These are phyloP conservation scores for Platycheirus rosarum DNA, from an alignment of 2,888 invertebrate genomes.

Conservation along the genomic window DNA sequence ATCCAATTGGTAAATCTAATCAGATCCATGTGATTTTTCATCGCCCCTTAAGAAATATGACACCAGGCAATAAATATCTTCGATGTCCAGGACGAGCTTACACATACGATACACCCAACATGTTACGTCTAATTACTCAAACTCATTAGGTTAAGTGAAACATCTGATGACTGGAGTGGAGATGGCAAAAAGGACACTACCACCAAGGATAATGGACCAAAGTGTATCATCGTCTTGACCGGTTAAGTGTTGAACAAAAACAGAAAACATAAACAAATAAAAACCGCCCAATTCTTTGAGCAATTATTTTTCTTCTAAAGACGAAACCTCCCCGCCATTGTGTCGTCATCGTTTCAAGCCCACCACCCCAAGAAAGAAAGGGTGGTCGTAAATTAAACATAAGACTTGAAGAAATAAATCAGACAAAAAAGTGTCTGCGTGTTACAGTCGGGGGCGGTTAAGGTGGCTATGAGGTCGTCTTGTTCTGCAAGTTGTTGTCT, in stretches of 20 bases:
- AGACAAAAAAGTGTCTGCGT: constrained; percentile 26
- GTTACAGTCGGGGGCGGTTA: constrained; percentile 33
- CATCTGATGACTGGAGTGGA: constrained; percentile 57
- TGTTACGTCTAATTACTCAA: constrained; percentile 72
- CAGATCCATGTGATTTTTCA: constrained; percentile 54
- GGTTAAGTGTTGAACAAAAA: constrained; percentile 40
- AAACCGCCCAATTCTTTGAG: constrained; percentile 38
- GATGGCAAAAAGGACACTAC: background rate
- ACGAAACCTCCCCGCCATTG: constrained; percentile 2
- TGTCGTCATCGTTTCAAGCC: too few species aligned
- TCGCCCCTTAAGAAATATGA: constrained; percentile 67
- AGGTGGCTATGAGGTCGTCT: constrained; percentile 32
- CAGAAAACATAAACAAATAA: constrained; percentile 52
- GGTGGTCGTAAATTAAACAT: constrained; percentile 70
- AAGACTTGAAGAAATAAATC: constrained; percentile 66
- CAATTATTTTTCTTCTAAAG: constrained; percentile 65
- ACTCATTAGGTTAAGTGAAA: constrained; percentile 74
- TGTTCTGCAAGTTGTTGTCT: constrained; percentile 66
- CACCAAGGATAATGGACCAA: constrained; percentile 1
- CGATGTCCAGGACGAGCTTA: constrained; percentile 43
- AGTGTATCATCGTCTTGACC: constrained; percentile 34
- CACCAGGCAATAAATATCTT: constrained; percentile 68
- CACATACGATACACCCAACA: constrained; percentile 49
- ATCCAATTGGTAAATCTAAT: constrained; percentile 42
- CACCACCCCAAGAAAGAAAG: constrained; percentile 20